Evolutionary conservation across 2,888 invertebrate species (phyloP), one percentile per base, ranked within the genome.

Genomic region (Operophtera brumata): DNA sequence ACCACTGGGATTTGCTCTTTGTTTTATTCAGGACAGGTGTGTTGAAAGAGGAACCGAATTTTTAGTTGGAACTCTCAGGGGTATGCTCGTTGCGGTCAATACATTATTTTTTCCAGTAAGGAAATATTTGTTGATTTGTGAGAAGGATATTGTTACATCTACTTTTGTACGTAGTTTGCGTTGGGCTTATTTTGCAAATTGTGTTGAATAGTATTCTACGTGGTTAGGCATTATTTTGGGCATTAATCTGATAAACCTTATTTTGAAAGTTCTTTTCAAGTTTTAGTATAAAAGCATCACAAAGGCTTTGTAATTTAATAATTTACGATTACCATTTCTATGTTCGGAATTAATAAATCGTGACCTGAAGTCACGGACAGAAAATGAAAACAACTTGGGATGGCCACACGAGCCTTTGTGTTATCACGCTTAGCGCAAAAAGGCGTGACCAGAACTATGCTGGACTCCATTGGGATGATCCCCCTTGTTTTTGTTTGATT

Each of bases 361-460:
- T 39, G 35, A 28, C 39, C 47, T 5, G 34, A 44, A 45, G 47
- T 47, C 43, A 39, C 39, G 42, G 26, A n/a, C 47, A 47, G 47
- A 37, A 3, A 20, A 11, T 6, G 30, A 50, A 14, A 55, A 50
- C 50, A 32, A 11, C 0, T 1, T 37, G 39, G 57, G 53, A 55
- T 55, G 34, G 54, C 35, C 58, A 51, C 46, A 45, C 32, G 36
- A 47, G 14, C 54, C 35, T 34, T 61, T 61, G 56, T 58, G 9
- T 44, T 56, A 34, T 35, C 12, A 32, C 43, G 43, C 26, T 54
- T 54, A 56, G 57, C 51, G 43, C 55, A 52, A 52, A 62, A 57
- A 62, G 62, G 62, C 59, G 62, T 59, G 30, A 41, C 62, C 55
- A 45, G 41, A 20, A 32, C 14, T 32, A 10, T 11, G n/a, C n/a